Percentiles rank a stretch among this genome's conserved stretches.
These are phyloP conservation scores for Corythornis vintsioides DNA, from an alignment of 2,113 vertebrate species.

Conservation along the genomic window DNA sequence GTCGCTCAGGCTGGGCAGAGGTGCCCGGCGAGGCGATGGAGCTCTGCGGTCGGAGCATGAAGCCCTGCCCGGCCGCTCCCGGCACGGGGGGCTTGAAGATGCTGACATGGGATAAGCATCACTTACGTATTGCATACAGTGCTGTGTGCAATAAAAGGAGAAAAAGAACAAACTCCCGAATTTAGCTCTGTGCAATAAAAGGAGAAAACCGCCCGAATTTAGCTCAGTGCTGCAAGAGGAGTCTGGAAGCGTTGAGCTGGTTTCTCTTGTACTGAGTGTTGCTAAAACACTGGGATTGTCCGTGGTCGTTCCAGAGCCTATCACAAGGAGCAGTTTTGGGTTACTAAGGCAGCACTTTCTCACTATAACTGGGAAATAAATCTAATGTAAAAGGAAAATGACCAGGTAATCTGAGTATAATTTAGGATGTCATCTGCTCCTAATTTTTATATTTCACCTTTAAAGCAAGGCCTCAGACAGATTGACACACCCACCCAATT, in stretches of 20 bases:
- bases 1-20: background rate
- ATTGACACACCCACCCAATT: too few relatives aligned
- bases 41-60: background rate
- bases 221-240: rapidly evolving
- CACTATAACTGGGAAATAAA: background rate
- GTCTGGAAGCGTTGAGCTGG: background rate
- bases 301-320: rapidly evolving
- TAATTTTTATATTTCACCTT: too few relatives aligned
- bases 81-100: rapidly evolving
- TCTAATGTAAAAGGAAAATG: background rate
- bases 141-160: background rate
- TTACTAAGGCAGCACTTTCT: background rate
- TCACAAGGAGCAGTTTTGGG: background rate
- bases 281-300: background rate
- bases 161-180: rapidly evolving
- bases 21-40: background rate
- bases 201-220: background rate
- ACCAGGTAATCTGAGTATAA: background rate
- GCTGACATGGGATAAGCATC: rapidly evolving
- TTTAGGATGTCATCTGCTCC: background rate
- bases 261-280: rapidly evolving
- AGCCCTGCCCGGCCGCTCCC: rapidly evolving
- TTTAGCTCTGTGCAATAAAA: background rate
- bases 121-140: rapidly evolving
- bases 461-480: too few relatives aligned